Conservation (phyloP, 2,797 vertebrate genomes). For the Percopsis omiscomaycus region DNA sequence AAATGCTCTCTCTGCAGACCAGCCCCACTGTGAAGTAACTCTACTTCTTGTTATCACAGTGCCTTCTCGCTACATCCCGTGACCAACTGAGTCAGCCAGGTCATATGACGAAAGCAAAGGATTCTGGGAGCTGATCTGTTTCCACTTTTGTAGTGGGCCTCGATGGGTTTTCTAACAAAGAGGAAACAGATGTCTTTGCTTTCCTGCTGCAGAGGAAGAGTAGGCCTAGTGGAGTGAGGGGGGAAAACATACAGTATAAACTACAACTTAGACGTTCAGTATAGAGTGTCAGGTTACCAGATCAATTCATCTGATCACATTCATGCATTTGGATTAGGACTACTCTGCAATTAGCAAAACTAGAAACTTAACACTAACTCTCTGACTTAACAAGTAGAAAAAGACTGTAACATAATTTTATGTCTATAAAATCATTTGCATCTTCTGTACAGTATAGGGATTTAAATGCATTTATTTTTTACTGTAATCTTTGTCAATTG, state of each 20-base stretch:
- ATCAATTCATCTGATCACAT: conserved; percentile 17
- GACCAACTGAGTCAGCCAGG: conserved; percentile 61
- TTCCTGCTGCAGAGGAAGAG: neutral
- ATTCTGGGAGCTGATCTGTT: conserved; percentile 42
- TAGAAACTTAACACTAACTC: neutral
- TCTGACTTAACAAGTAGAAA: neutral
- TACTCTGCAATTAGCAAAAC: conserved; percentile 13
- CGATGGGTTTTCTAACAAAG: conserved; percentile 20
- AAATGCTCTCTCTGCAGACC: conserved; percentile 24
- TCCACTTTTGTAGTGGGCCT: conserved; percentile 16
- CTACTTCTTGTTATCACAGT: conserved; percentile 15
- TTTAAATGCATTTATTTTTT: too few relatives aligned
- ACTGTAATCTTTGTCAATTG: too few relatives aligned
- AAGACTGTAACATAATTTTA: conserved; percentile 40
- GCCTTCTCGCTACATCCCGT: conserved; percentile 32
- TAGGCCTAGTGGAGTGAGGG: neutral
- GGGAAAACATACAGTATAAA: neutral
- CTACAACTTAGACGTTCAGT: neutral
- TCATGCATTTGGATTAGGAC: conserved; percentile 11
- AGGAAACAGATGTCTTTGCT: conserved; percentile 56
- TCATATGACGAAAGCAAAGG: conserved; percentile 54
- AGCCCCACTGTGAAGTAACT: conserved; percentile 46
- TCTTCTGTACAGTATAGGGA: too few relatives aligned
- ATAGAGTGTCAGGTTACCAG: conserved; percentile 5
- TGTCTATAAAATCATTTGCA: conserved; percentile 20